phyloP scores from a whole-genome alignment of 2,113 vertebrate genomes.

The Corydoras maculifer region DNA sequence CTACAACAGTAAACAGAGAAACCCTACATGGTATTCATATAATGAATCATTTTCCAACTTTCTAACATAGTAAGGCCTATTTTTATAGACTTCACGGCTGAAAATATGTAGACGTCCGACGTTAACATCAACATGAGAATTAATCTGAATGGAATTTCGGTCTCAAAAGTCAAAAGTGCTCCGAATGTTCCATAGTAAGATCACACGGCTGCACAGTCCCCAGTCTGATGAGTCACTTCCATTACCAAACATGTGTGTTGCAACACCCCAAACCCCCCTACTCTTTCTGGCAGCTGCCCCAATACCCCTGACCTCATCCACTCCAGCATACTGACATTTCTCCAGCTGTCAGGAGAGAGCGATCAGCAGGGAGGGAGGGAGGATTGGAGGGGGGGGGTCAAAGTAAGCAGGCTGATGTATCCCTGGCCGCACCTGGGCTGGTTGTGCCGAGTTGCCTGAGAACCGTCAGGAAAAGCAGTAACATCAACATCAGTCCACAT shows the following conservation, averaged over 20 bases:
- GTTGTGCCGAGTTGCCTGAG: conserved; percentile 45
- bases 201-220: background rate
- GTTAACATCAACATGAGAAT: too few species aligned
- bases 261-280: background rate
- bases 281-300: conserved; percentile 1
- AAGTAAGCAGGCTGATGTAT: conserved; percentile 12
- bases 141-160: too few species aligned
- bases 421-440: conserved; percentile 56
- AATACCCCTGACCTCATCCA: conserved; percentile 17
- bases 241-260: conserved; percentile 3
- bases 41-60: too few species aligned
- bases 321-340: conserved; percentile 51
- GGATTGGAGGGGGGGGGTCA: conserved; percentile 16
- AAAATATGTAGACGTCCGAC: too few species aligned
- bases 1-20: too few species aligned
- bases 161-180: too few species aligned
- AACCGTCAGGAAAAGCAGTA: conserved; percentile 66
- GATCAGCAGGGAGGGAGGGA: conserved; percentile 10
- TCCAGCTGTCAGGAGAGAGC: conserved; percentile 40
- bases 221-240: background rate
- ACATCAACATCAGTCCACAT: conserved; percentile 66
- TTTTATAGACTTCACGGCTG: too few species aligned
- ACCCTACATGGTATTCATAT: too few species aligned
- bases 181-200: background rate
- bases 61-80: too few species aligned